Evolutionary conservation across 2,888 invertebrate species (phyloP), one percentile per base, ranked within the genome.

Genomic region (Latrodectus elegans): DNA sequence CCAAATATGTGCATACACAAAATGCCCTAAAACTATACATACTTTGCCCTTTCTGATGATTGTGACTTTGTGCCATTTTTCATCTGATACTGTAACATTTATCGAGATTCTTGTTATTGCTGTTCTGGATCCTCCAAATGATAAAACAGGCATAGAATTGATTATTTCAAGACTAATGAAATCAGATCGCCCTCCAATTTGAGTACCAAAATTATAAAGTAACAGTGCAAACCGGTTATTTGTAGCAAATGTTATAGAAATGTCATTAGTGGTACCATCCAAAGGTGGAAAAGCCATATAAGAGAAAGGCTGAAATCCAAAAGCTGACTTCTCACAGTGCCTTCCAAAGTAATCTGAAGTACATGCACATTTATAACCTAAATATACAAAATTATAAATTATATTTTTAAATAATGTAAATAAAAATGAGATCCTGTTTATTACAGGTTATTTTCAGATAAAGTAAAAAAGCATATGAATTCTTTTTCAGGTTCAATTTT

Each of bases 101-200:
- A 95, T 94, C 4, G 97, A 94, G 0, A 96, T 95, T 0, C 96
- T 96, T 64, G 97, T 96, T 12, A 88, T 84, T 2, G 97, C 97
- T 51, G 97, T 97, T 91, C 97, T 94, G 0, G 96, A 95, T 4
- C 97, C 96, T 15, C 97, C 97, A 92, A 96, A 97, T 0, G 97
- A 97, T 92, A 99, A 97, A 22, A 95, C 94, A 0, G 97, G 96
- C 90, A 95, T 95, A 1, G 98, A 97, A 84, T 95, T 94, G 0
- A 97, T 94, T 77, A 99, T 92, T 92, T 99, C 98, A 89, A 99
- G 94, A 0, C 98, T 97, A 64, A 99, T 95, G 91, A 98, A 99
- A 92, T 97, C 97, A 0, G 97, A 97, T 90, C 97, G 94, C 12
- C 97, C 97, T 8, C 96, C 96, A 52, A 95, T 95, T 92, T 97